A percentile compares a stretch with the other conserved stretches of the same genome.
Conservation (phyloP, 2,888 invertebrate genomes). For the Dorcus parallelipipedus region DNA sequence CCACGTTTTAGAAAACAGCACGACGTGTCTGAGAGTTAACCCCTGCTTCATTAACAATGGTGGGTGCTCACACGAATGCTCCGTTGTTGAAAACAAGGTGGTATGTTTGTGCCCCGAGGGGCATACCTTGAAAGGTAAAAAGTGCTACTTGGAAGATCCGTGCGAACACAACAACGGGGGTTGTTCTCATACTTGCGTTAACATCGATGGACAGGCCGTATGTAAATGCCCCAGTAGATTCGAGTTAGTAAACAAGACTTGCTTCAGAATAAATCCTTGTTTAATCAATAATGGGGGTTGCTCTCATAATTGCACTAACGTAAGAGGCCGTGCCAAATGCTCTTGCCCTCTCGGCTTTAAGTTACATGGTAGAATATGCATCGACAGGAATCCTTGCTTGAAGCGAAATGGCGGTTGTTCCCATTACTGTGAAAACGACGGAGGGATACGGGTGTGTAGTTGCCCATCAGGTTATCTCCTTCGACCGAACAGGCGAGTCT, state of each 20-base stretch:
- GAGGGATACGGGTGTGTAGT: slow-evolving; percentile 49
- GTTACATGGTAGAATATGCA: slow-evolving; percentile 32
- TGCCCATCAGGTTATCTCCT: slow-evolving; percentile 54
- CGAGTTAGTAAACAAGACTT: slow-evolving; percentile 45
- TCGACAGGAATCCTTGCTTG: slow-evolving; percentile 35
- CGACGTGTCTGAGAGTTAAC: slow-evolving; percentile 45
- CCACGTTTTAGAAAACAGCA: slow-evolving; percentile 42
- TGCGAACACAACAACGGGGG: slow-evolving; percentile 53
- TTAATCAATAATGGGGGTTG: slow-evolving; percentile 59
- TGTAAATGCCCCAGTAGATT: slow-evolving; percentile 56
- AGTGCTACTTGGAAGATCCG: slow-evolving; percentile 31
- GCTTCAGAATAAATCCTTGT: slow-evolving; percentile 56
- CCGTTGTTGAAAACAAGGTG: slow-evolving; percentile 36
- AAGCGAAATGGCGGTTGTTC: slow-evolving; percentile 57
- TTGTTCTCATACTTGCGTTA: slow-evolving; percentile 51
- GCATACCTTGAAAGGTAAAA: slow-evolving; percentile 4
- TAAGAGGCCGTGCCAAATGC: slow-evolving; percentile 50
- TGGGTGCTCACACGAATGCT: slow-evolving; percentile 37
- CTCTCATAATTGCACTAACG: slow-evolving; percentile 56
- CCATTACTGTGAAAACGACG: slow-evolving; percentile 48
- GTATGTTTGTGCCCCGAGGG: slow-evolving; percentile 42
- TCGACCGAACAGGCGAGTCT: slow-evolving; percentile 46
- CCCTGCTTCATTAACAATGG: slow-evolving; percentile 46
- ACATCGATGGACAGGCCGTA: slow-evolving; percentile 50
- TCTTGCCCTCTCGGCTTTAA: slow-evolving; percentile 50